Conservation (phyloP, 2,888 invertebrate species). For the Thereva nobilitata region DNA sequence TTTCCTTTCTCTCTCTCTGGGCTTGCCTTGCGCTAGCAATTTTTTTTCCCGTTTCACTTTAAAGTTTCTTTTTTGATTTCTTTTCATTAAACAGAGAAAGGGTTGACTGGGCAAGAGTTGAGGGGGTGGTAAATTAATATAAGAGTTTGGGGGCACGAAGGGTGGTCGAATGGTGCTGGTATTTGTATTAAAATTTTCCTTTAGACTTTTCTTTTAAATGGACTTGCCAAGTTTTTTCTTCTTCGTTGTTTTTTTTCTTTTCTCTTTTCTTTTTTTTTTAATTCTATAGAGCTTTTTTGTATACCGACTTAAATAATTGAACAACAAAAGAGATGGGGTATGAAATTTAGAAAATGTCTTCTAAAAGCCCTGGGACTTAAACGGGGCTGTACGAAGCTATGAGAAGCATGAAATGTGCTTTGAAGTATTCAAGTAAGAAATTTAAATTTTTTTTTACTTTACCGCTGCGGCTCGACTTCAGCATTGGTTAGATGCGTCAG, state of each 20-base stretch:
- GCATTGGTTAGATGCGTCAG: no score
- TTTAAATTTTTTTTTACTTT: no score
- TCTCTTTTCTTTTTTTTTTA: constrained; percentile 6
- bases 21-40: background rate
- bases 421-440: background rate
- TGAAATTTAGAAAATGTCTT: background rate
- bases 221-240: constrained; percentile 20
- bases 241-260: background rate
- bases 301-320: constrained; percentile 24
- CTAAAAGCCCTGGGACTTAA: constrained; percentile 16
- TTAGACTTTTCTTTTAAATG: constrained; percentile 30
- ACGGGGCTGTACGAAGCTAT: constrained; percentile 7
- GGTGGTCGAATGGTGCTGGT: constrained; percentile 11
- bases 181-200: constrained; percentile 32
- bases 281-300: background rate
- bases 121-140: constrained; percentile 23
- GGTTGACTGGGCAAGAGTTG: background rate
- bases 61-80: constrained; percentile 16
- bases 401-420: constrained; percentile 13
- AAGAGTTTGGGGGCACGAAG: background rate
- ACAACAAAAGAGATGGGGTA: background rate
- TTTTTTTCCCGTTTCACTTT: background rate
- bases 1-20: constrained; percentile 12
- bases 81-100: constrained; percentile 19
- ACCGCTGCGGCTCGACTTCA: no score